These are phyloP conservation scores for Setipinna tenuifilis DNA, from an alignment of 2,797 vertebrate species.

Conservation along the genomic window DNA sequence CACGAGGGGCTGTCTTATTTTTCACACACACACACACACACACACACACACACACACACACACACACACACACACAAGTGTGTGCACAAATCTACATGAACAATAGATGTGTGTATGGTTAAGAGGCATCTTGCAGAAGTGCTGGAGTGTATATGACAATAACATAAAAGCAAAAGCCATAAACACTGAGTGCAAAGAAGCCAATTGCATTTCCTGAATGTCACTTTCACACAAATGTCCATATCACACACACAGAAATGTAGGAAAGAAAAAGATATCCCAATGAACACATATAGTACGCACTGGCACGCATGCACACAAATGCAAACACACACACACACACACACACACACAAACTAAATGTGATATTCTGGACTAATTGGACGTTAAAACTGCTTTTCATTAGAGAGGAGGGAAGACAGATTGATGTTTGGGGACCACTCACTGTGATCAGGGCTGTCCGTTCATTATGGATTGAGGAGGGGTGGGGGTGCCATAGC, in stretches of 20 bases:
- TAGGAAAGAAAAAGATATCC: neutral
- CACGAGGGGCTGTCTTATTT: neutral
- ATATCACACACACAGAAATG: conserved; percentile 20
- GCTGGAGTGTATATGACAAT: conserved; percentile 6
- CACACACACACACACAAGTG: neutral
- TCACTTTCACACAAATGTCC: conserved; percentile 6
- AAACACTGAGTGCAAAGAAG: neutral
- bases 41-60: conserved; percentile 9
- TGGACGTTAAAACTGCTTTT: conserved; percentile 72
- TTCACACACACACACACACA: neutral
- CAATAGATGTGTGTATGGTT: neutral
- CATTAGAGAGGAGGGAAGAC: conserved; percentile 66
- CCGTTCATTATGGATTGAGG: conserved; percentile 49
- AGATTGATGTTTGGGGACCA: conserved; percentile 67
- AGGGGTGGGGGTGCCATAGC: neutral
- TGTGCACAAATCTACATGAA: neutral
- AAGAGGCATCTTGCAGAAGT: neutral
- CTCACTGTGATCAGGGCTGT: conserved; percentile 60
- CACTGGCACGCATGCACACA: conserved; percentile 30
- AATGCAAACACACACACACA: conserved; percentile 17
- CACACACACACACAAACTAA: neutral
- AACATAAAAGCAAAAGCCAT: neutral
- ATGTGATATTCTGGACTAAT: conserved; percentile 64
- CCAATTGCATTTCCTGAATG: neutral
- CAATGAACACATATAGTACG: neutral